These are phyloP conservation scores for Amphipyra berbera DNA, from an alignment of 2,888 invertebrate species.

Conservation along the genomic window DNA sequence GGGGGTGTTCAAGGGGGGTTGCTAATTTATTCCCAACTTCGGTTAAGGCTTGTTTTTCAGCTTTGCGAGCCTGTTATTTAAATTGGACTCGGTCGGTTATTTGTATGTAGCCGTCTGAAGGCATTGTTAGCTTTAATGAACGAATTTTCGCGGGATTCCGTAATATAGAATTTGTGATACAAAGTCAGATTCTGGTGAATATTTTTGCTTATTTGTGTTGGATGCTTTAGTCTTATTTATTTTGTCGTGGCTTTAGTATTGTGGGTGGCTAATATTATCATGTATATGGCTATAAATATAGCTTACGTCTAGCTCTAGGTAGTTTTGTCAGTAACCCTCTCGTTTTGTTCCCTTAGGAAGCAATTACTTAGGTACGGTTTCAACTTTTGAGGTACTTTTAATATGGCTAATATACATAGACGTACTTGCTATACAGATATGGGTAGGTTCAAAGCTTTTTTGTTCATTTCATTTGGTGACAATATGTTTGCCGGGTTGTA, in stretches of 20 bases:
- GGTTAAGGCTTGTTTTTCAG: slow-evolving; percentile 90
- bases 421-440: not conserved
- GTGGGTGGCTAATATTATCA: slow-evolving; percentile 11
- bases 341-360: not conserved
- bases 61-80: slow-evolving; percentile 90
- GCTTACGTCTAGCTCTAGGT: not conserved
- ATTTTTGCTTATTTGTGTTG: slow-evolving; percentile 67
- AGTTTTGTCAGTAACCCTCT: not conserved
- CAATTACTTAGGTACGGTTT: not conserved
- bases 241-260: slow-evolving; percentile 52
- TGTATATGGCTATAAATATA: not conserved
- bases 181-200: slow-evolving; percentile 60
- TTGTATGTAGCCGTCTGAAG: slow-evolving; percentile 83
- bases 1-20: slow-evolving; percentile 78
- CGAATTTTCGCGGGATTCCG: slow-evolving; percentile 75
- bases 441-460: not conserved
- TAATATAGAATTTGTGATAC: slow-evolving; percentile 59
- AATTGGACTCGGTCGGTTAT: slow-evolving; percentile 88
- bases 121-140: slow-evolving; percentile 85
- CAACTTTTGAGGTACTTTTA: not conserved
- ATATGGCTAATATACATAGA: slow-evolving; percentile 3
- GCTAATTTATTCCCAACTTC: slow-evolving; percentile 90
- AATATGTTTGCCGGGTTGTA: no score
- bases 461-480: no score
- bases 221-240: slow-evolving; percentile 61